phyloP scores from a whole-genome alignment of 2,888 invertebrate genomes.

The Tortrix viridana region DNA sequence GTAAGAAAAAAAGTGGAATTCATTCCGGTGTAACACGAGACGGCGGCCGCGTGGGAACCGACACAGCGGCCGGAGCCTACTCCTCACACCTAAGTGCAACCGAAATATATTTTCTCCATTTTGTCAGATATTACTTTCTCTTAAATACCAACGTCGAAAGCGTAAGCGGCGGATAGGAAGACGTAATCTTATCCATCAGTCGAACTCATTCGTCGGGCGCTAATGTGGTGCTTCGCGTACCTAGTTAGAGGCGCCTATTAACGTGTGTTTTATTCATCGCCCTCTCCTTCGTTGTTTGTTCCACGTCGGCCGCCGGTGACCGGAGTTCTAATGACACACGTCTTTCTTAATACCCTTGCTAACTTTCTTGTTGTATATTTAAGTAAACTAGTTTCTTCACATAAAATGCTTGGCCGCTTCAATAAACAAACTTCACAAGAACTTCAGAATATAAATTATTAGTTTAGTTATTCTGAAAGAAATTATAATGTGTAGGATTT shows the following conservation, averaged over 20 bases:
- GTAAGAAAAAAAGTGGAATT: constrained; percentile 78
- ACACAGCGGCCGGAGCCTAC: constrained; percentile 62
- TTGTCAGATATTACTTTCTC: constrained; percentile 78
- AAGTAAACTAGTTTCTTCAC: constrained; percentile 54
- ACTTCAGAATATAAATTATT: too few relatives aligned
- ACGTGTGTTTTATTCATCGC: constrained; percentile 75
- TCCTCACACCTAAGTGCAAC: constrained; percentile 77
- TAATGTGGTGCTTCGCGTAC: constrained; percentile 71
- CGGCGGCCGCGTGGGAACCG: constrained; percentile 78
- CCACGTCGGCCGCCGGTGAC: constrained; percentile 63
- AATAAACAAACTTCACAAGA: neutral
- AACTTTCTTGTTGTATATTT: constrained; percentile 66
- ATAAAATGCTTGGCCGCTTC: constrained; percentile 39
- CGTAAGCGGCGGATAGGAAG: constrained; percentile 63
- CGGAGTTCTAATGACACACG: constrained; percentile 62
- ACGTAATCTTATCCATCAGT: constrained; percentile 77
- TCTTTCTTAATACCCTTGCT: constrained; percentile 67
- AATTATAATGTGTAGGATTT: too few relatives aligned
- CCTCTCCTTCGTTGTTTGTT: constrained; percentile 63
- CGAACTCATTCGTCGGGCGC: constrained; percentile 68
- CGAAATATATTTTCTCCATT: constrained; percentile 75
- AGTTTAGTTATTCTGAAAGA: too few relatives aligned
- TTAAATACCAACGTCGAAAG: constrained; percentile 66
- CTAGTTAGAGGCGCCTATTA: constrained; percentile 67
- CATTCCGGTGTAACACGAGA: constrained; percentile 77